These are phyloP conservation scores for Drosophila willistoni DNA, from an alignment of 1,140 invertebrate genomes.

Conservation along the genomic window DNA sequence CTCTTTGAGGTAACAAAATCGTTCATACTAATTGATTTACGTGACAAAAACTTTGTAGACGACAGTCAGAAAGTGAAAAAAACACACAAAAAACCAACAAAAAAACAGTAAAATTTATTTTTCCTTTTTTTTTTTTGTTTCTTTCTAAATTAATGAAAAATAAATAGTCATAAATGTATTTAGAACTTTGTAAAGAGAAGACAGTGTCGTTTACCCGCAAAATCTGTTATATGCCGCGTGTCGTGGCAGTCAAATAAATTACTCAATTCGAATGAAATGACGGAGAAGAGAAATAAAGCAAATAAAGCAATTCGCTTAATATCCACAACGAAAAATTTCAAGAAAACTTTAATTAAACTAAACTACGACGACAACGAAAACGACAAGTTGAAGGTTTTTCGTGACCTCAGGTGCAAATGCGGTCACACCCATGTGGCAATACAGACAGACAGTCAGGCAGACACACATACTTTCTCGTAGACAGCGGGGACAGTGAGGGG, in stretches of 20 bases:
- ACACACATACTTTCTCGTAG: conserved; percentile 1
- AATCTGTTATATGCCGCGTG: neutral
- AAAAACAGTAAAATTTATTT: conserved; percentile 5
- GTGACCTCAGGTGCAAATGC: conserved; percentile 71
- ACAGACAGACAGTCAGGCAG: conserved; percentile 27
- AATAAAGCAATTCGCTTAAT: conserved; percentile 66
- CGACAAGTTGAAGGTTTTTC: conserved; percentile 34
- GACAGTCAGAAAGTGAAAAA: conserved; percentile 19
- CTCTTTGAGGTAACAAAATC: conserved; percentile 2
- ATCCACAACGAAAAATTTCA: conserved; percentile 65
- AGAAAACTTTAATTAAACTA: conserved; percentile 77
- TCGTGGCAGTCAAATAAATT: conserved; percentile 46
- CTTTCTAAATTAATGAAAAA: conserved; percentile 46
- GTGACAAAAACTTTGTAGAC: conserved; percentile 74
- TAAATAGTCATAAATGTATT: conserved; percentile 37
- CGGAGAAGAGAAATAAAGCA: conserved; percentile 16
- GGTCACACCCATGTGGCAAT: conserved; percentile 62
- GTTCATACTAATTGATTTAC: conserved; percentile 68
- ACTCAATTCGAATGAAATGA: conserved; percentile 47
- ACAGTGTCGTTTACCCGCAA: neutral
- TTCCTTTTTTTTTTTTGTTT: neutral
- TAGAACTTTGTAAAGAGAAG: neutral
- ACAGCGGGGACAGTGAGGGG: neutral
- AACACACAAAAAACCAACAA: too few relatives aligned
- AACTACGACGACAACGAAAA: conserved; percentile 32